These are phyloP conservation scores for Microctonus aethiopoides DNA, from an alignment of 2,888 invertebrate genomes.

Conservation along the genomic window DNA sequence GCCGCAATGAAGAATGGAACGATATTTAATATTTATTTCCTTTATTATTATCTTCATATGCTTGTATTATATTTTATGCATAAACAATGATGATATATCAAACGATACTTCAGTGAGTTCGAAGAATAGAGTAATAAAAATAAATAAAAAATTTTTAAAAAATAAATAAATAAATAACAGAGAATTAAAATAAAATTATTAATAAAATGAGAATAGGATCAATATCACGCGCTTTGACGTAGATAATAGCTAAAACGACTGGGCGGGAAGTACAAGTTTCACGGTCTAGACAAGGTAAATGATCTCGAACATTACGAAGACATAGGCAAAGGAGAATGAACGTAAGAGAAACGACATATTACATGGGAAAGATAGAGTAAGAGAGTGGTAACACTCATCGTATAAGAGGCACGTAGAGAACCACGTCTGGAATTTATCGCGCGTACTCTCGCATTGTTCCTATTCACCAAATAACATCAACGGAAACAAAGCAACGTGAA, in stretches of 20 bases:
- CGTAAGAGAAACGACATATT: conserved; percentile 11
- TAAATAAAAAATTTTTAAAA: too few relatives aligned
- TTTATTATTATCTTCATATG: not conserved
- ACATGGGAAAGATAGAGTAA: not conserved
- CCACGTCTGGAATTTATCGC: conserved; percentile 41
- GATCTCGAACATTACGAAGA: conserved; percentile 36
- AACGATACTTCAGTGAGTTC: not conserved
- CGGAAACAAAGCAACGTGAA: conserved; percentile 26
- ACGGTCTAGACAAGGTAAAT: conserved; percentile 44
- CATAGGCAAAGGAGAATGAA: conserved; percentile 22
- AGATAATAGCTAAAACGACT: not conserved
- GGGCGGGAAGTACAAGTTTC: conserved; percentile 35
- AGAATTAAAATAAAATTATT: not conserved
- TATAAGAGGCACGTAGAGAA: conserved; percentile 14
- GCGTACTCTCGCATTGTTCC: conserved; percentile 27
- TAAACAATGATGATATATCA: not conserved
- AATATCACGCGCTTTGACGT: not conserved
- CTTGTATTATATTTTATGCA: not conserved
- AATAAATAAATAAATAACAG: not conserved
- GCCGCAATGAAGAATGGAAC: not conserved
- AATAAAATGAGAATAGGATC: not conserved
- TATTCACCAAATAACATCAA: conserved; percentile 26
- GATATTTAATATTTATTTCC: not conserved
- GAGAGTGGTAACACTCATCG: conserved; percentile 20
- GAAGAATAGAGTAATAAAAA: not conserved